phyloP scores from a whole-genome alignment of 2,113 vertebrate genomes.

The Ctenomys sociabilis region DNA sequence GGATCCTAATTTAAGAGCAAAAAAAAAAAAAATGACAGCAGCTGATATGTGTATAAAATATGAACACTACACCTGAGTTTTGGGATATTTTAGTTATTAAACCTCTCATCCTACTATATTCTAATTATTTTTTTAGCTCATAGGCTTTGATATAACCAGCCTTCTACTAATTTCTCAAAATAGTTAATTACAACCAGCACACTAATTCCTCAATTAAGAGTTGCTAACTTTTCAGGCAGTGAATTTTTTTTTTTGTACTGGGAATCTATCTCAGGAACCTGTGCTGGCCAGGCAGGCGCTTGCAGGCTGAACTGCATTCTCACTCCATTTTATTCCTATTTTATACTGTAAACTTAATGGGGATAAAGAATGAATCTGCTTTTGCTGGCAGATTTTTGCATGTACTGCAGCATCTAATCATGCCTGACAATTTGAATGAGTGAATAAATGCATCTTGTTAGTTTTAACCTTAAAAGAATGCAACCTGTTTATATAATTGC shows the following conservation, averaged over 20 bases:
- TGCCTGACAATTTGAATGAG: neutral
- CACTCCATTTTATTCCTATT: too few species aligned
- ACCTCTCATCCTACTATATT: neutral
- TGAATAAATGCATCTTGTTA: neutral
- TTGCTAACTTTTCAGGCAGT: neutral
- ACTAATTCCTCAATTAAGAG: neutral
- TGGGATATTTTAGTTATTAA: neutral
- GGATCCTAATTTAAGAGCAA: neutral
- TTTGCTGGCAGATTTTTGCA: neutral
- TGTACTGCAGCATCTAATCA: neutral
- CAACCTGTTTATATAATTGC: neutral
- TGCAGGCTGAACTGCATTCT: too few species aligned
- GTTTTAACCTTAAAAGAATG: neutral
- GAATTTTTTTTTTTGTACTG: too few species aligned
- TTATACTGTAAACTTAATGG: neutral
- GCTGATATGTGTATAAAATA: neutral
- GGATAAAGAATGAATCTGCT: neutral
- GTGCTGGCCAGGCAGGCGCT: too few species aligned
- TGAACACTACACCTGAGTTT: neutral
- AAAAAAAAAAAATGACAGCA: neutral
- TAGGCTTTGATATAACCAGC: neutral
- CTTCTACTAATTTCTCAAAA: neutral
- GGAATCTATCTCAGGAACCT: too few species aligned
- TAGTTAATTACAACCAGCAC: neutral
- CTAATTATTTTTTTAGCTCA: neutral